These are phyloP conservation scores for Aegotheles bennettii DNA, from an alignment of 2,113 vertebrate species.

Conservation along the genomic window DNA sequence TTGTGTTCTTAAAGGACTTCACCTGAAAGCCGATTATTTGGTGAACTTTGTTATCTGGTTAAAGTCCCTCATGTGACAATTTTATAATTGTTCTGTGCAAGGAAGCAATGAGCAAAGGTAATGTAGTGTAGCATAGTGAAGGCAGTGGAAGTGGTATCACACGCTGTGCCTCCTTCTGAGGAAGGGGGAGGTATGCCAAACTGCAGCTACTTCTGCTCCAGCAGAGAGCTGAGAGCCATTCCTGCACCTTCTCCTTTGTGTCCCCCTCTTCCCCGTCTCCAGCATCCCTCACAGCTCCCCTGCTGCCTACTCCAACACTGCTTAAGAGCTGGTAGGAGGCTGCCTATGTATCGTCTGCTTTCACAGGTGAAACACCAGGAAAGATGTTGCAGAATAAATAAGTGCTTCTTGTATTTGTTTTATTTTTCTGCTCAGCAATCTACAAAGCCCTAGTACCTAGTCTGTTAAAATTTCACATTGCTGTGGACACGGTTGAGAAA, in stretches of 20 bases:
- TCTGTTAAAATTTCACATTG: neutral
- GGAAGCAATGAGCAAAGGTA: neutral
- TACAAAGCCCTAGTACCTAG: neutral
- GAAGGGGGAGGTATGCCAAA: neutral
- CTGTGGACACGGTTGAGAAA: neutral
- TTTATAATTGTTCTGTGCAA: neutral
- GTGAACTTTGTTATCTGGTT: neutral
- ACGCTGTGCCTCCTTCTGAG: neutral
- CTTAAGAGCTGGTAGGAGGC: neutral
- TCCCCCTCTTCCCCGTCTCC: rapidly evolving
- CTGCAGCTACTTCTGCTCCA: neutral
- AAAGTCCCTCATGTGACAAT: neutral
- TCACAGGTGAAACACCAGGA: neutral
- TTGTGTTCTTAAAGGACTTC: neutral
- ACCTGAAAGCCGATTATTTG: neutral
- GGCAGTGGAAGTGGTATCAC: neutral
- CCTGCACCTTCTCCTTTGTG: neutral
- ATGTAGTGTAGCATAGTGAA: neutral
- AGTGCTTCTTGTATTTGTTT: neutral
- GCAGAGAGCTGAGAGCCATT: neutral
- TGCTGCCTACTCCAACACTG: neutral
- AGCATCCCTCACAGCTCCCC: rapidly evolving
- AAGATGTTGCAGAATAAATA: neutral
- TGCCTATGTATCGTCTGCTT: rapidly evolving
- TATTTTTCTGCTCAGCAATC: neutral